Conservation (phyloP, 2,113 vertebrate genomes). For the Rhea pennata region DNA sequence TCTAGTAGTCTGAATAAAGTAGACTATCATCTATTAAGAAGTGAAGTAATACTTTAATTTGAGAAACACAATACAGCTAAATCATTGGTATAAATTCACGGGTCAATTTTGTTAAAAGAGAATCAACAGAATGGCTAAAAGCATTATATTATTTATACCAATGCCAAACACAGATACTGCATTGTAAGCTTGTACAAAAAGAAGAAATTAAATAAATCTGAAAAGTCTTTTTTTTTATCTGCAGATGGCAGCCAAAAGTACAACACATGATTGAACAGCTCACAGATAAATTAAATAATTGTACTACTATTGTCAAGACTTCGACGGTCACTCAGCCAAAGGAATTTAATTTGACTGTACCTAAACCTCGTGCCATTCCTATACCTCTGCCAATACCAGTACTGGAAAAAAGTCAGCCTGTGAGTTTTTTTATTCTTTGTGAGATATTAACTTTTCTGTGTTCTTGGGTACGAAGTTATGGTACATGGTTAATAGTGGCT, state of each 20-base stretch:
- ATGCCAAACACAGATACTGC: neutral
- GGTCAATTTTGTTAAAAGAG: neutral
- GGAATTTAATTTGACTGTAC: constrained; percentile 85
- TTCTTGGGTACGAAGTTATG: neutral
- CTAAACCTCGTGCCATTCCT: constrained; percentile 78
- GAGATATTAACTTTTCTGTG: neutral
- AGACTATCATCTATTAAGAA: neutral
- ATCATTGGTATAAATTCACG: neutral
- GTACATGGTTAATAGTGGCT: neutral
- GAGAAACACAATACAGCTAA: neutral
- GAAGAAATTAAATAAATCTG: neutral
- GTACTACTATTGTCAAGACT: constrained; percentile 59
- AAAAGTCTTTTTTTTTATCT: constrained; percentile 31
- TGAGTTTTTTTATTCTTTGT: constrained; percentile 72
- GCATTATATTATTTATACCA: neutral
- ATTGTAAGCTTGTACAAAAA: neutral
- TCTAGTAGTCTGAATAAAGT: neutral
- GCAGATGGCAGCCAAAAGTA: constrained; percentile 87
- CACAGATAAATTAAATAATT: constrained; percentile 39
- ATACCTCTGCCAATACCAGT: constrained; percentile 76
- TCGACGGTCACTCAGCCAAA: constrained; percentile 78
- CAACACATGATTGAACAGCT: constrained; percentile 79
- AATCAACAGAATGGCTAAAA: neutral
- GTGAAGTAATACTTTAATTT: neutral
- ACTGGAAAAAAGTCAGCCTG: constrained; percentile 78